A percentile compares a stretch with the other conserved stretches of the same genome.
Evolutionary conservation across 2,797 vertebrate species (phyloP).

Genomic region (Sebastes itinus): DNA sequence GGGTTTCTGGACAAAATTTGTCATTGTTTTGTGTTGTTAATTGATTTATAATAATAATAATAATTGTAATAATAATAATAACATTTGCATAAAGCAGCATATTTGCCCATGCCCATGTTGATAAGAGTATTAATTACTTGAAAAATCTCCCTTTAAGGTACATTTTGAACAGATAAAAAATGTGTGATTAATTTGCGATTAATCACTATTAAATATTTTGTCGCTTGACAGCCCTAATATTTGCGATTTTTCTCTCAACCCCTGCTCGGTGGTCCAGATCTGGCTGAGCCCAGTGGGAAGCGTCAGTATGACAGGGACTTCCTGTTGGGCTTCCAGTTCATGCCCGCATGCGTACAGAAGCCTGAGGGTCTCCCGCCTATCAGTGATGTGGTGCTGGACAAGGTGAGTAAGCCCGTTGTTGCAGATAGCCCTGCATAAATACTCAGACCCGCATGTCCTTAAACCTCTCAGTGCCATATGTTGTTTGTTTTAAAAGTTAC

Average conservation of each 20-base stretch:
- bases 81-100: too few species aligned
- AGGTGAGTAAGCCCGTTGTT: slow-evolving; percentile 79
- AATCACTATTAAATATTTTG: too few species aligned
- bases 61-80: too few species aligned
- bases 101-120: too few species aligned
- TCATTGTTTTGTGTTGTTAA: too few species aligned
- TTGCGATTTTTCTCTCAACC: not conserved
- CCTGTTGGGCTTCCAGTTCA: slow-evolving; percentile 96
- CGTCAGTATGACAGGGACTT: slow-evolving; percentile 93
- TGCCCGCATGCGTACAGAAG: slow-evolving; percentile 94
- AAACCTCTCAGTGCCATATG: not conserved
- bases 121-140: too few species aligned
- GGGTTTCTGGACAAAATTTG: too few species aligned
- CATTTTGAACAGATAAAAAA: too few species aligned
- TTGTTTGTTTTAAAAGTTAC: not conserved
- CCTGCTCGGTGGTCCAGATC: slow-evolving; percentile 69
- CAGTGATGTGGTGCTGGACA: slow-evolving; percentile 97
- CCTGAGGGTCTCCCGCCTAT: slow-evolving; percentile 96
- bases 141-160: too few species aligned
- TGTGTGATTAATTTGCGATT: too few species aligned
- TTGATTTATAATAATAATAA: too few species aligned
- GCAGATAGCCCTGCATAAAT: not conserved
- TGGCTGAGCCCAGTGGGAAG: slow-evolving; percentile 90
- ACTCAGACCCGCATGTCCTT: not conserved
- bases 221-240: not conserved